Base-by-base conservation (phyloP, 2,888 invertebrate species). In the Macaria notata region DNA sequence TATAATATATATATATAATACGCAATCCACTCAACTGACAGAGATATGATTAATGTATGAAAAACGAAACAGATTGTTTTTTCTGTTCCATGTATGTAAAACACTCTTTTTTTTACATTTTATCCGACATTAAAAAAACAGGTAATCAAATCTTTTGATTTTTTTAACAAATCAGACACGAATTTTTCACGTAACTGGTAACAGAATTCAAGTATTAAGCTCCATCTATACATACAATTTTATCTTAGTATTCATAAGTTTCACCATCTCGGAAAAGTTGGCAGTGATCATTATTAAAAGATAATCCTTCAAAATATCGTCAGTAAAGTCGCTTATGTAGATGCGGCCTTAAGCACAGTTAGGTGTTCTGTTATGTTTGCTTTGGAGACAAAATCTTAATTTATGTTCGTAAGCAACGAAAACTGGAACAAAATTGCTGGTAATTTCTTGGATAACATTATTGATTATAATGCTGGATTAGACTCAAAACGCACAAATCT, bases 231-330 rank as follows among this genome's bases (percentile, higher is more conserved):
- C 3, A 2, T 36, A 6, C 3, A 36, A n/a, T n/a, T 36, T 36
- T 4, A 36, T 36, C 33, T 36, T 7, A 7, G 33, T 36, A 4
- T 56, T 1, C n/a, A 31, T 31, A 19, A 33, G 41, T 33, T 31
- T 31, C 9, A 31, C 31, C 31, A 41, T 41, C 31, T 9, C 4
- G n/a, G 30, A 41, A 62, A 36, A 48, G 46, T 45, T 19, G 9
- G 31, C 29, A 50, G 9, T 33, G 44, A 47, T 51, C 39, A 51
- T 54, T 59, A 50, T 59, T 50, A 19, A 31, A 33, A 54, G 51
- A 66, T 68, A 68, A 70, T 68, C 68, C 62, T 61, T 66, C 63
- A 64, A 66, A 64, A 63, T 70, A 70, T 67, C 53, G 68, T 66
- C 60, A 61, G 62, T 66, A 63, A 63, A 58, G 53, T 59, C 46